phyloP scores from a whole-genome alignment of 2,888 invertebrate species.

The Rhabditoides inermis region DNA sequence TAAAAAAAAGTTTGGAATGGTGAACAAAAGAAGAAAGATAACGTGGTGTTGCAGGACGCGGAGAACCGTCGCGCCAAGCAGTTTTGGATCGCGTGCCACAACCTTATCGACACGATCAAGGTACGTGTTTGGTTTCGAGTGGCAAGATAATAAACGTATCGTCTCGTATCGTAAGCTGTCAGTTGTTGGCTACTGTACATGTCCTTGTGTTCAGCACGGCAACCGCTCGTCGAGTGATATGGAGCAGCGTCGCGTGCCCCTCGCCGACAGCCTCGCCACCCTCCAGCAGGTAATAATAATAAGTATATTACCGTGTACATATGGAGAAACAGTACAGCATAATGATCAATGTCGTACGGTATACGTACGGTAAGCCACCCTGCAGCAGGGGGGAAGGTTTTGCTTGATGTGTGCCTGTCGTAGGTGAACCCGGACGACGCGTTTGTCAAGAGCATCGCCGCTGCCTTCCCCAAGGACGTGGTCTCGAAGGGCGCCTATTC shows the following conservation, averaged over 20 bases:
- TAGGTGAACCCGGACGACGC: constrained; percentile 63
- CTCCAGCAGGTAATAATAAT: constrained; percentile 34
- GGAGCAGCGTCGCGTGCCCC: constrained; percentile 46
- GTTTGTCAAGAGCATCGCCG: constrained; percentile 67
- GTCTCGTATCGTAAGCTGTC: too few relatives aligned
- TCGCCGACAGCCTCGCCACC: constrained; percentile 28
- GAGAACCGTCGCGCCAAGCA: constrained; percentile 65
- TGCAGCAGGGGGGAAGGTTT: background rate
- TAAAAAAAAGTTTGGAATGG: too few relatives aligned
- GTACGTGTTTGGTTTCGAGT: too few relatives aligned
- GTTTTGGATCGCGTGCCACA: constrained; percentile 86
- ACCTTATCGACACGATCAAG: constrained; percentile 69
- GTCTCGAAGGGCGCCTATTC: constrained; percentile 75
- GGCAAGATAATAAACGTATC: too few relatives aligned
- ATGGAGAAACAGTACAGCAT: background rate
- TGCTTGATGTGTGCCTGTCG: background rate
- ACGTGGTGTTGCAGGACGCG: constrained; percentile 52
- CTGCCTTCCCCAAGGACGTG: constrained; percentile 71
- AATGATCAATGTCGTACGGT: background rate
- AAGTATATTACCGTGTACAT: background rate
- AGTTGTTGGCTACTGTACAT: too few relatives aligned
- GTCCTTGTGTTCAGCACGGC: constrained; percentile 34
- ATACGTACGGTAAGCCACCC: background rate
- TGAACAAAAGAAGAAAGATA: too few relatives aligned
- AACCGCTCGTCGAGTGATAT: constrained; percentile 54